phyloP scores from a whole-genome alignment of 1,140 invertebrate genomes.

The Ylistrum balloti region DNA sequence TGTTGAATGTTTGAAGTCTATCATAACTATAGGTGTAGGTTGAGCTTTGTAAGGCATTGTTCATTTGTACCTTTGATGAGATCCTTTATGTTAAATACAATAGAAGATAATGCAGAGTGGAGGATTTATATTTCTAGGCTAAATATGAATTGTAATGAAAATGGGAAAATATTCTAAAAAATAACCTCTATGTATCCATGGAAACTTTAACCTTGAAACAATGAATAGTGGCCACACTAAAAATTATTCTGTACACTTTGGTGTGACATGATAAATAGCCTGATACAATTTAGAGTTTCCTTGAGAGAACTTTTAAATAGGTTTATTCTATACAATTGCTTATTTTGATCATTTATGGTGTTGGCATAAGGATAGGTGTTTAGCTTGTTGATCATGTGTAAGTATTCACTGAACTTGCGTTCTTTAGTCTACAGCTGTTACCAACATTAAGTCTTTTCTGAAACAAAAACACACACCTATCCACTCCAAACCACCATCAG shows the following conservation, averaged over 20 bases:
- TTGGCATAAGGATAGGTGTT: background rate
- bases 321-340: background rate
- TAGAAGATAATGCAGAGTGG: background rate
- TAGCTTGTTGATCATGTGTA: background rate
- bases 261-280: background rate
- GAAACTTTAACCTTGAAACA: too few species aligned
- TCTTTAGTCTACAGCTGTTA: background rate
- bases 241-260: too few species aligned
- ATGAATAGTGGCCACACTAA: too few species aligned
- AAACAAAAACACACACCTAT: constrained; percentile 8
- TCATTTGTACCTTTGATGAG: background rate
- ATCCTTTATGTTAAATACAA: background rate
- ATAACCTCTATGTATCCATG: background rate
- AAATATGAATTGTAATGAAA: background rate
- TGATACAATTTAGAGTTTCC: too few species aligned
- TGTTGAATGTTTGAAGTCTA: background rate
- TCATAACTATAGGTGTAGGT: background rate
- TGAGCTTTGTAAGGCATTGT: background rate
- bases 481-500: too few species aligned
- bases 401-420: background rate
- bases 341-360: background rate
- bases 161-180: background rate
- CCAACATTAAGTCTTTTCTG: background rate
- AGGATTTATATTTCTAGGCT: background rate
- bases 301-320: background rate